Evolutionary conservation across 2,888 invertebrate genomes (phyloP), one percentile per base, ranked within the genome.

Genomic region (Stratiomys singularior): DNA sequence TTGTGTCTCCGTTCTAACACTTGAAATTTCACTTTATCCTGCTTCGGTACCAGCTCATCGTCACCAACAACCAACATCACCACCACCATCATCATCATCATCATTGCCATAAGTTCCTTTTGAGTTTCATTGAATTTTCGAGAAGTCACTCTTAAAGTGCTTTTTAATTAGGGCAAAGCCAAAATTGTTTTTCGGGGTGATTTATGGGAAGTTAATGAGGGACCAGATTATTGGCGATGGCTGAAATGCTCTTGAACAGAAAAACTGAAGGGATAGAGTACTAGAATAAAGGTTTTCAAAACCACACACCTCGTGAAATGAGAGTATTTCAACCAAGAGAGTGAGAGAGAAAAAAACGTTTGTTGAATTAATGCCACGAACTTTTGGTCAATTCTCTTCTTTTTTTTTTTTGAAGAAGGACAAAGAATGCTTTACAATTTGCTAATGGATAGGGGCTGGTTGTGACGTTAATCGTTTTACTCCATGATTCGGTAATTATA

Each of bases 121-220:
- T 25, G 60, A 25, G 2, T 60, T 60, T 21, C 44, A 60, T 58
- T 25, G 74, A 58, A 74, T 21, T 58, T 60, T 13, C 69, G 60
- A 52, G 60, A 30, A 74, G 58, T 44, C 44, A 23, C 71, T 46
- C 60, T 58, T 60, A 58, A 64, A 76, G 76, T 76, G 64, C 60
- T 76, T 76, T 76, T 64, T 76, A 76, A 64, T 76, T 76, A 76
- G 64, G 46, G 28, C 76, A 18, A 28, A 64, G 47, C 76, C 28
- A 44, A 56, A 76, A 63, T 23, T 27, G 27, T 63, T 58, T 60
- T 71, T 23, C 1, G 9, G 76, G 64, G 47, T 76, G 76, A 76
- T 76, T 76, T 76, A 76, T 76, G 76, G 63, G 64, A 76, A 76
- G 76, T 64, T 76, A 76, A 76, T 76, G 76, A 76, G 76, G 47